These are phyloP conservation scores for Phoeniculus purpureus DNA, from an alignment of 2,797 vertebrate genomes.

Conservation along the genomic window DNA sequence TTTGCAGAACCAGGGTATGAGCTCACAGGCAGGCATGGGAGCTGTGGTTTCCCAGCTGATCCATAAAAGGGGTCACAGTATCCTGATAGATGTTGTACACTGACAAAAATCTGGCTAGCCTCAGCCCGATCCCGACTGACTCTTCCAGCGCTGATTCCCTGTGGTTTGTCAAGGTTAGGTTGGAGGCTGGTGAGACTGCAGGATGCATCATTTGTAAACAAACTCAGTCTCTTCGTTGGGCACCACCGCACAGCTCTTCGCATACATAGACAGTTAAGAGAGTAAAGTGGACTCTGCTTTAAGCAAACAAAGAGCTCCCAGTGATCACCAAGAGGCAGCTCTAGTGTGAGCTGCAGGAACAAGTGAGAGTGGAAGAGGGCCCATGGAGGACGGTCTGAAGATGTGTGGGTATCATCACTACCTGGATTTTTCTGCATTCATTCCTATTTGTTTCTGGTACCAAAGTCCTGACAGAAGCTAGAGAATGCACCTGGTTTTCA, in stretches of 20 bases:
- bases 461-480: no score
- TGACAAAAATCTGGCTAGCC: not conserved
- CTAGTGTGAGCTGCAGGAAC: not conserved
- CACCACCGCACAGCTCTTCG: not conserved
- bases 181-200: not conserved
- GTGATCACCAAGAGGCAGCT: not conserved
- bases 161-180: not conserved
- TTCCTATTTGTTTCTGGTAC: not conserved
- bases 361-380: not conserved
- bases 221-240: not conserved
- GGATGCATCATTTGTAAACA: not conserved
- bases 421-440: not conserved
- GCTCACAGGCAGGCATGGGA: slow-evolving; percentile 53
- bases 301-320: not conserved
- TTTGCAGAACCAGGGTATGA: slow-evolving; percentile 53
- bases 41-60: slow-evolving; percentile 47
- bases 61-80: slow-evolving; percentile 15
- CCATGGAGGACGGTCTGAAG: not conserved
- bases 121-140: not conserved
- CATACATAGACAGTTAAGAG: not conserved
- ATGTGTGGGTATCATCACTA: not conserved
- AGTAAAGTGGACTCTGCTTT: not conserved
- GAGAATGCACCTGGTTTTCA: no score
- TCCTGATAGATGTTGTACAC: not conserved
- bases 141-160: not conserved